Evolutionary conservation across 2,888 invertebrate genomes (phyloP).

Genomic region (Clostera curtula): DNA sequence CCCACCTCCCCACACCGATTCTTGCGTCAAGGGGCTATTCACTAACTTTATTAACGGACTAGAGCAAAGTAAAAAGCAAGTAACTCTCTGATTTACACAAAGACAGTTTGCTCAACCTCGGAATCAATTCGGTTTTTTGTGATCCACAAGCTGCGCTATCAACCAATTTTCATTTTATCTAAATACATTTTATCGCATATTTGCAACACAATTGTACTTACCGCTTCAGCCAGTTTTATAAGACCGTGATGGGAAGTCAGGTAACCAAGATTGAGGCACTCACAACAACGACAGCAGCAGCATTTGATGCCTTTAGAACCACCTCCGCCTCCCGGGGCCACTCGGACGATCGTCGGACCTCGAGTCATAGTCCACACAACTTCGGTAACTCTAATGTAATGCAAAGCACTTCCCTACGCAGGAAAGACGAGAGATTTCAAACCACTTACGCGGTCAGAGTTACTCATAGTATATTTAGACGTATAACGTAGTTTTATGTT

Average conservation of each 20-base stretch:
- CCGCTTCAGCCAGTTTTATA: slow-evolving; percentile 84
- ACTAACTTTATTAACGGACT: too few relatives aligned
- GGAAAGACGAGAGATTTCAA: slow-evolving; percentile 54
- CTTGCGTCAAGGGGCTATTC: too few relatives aligned
- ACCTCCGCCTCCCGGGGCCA: slow-evolving; percentile 44
- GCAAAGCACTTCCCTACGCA: slow-evolving; percentile 27
- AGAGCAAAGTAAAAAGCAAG: too few relatives aligned
- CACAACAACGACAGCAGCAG: slow-evolving; percentile 85
- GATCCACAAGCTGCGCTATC: too few relatives aligned
- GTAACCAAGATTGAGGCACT: slow-evolving; percentile 86
- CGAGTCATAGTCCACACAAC: slow-evolving; percentile 40
- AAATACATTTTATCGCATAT: too few relatives aligned
- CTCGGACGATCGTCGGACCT: slow-evolving; percentile 65
- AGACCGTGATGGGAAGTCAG: slow-evolving; percentile 82
- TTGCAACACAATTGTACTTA: too few relatives aligned
- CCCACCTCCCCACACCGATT: too few relatives aligned
- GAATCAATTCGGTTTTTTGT: too few relatives aligned
- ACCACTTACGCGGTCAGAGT: slow-evolving; percentile 49
- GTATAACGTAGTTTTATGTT: slow-evolving; percentile 51
- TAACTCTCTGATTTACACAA: too few relatives aligned
- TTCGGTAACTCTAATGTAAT: slow-evolving; percentile 2
- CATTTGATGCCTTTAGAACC: slow-evolving; percentile 77
- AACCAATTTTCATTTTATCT: too few relatives aligned
- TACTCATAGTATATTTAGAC: slow-evolving; percentile 66
- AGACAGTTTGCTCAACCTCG: too few relatives aligned